These are phyloP conservation scores for Ficedula albicollis DNA, from an alignment of 2,797 vertebrate genomes.

Conservation along the genomic window DNA sequence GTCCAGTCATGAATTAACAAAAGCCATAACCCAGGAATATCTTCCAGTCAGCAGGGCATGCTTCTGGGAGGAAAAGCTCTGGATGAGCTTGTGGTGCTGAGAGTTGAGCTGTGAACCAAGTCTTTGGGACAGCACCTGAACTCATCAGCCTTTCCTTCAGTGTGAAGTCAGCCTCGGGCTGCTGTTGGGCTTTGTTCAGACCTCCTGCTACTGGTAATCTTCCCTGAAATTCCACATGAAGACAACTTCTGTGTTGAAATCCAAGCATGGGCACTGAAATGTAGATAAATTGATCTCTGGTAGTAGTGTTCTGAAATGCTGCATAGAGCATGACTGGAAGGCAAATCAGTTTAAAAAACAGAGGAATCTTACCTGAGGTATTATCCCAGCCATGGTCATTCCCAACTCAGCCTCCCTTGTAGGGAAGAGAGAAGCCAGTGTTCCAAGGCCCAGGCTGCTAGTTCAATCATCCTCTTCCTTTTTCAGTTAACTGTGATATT, in stretches of 20 bases:
- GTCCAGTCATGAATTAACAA: background rate
- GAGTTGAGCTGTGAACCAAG: background rate
- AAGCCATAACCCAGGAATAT: background rate
- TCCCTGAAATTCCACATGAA: background rate
- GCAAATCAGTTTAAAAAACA: background rate
- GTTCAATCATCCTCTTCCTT: background rate
- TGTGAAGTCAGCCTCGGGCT: background rate
- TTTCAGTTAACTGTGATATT: background rate
- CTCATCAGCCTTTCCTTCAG: background rate
- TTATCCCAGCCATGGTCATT: background rate
- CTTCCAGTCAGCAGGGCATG: background rate
- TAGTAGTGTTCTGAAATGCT: background rate
- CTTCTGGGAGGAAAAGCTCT: background rate
- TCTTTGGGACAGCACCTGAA: background rate
- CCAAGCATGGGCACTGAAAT: background rate
- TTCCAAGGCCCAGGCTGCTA: background rate
- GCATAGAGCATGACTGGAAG: background rate
- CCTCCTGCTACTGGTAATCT: background rate
- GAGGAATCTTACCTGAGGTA: background rate
- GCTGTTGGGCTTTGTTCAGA: background rate
- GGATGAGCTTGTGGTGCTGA: background rate
- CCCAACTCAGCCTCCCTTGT: background rate
- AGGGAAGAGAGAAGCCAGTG: background rate
- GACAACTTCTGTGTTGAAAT: background rate
- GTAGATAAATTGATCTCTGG: background rate